Evolutionary conservation across 2,888 invertebrate genomes (phyloP).

Genomic region (Drosophila atripex): DNA sequence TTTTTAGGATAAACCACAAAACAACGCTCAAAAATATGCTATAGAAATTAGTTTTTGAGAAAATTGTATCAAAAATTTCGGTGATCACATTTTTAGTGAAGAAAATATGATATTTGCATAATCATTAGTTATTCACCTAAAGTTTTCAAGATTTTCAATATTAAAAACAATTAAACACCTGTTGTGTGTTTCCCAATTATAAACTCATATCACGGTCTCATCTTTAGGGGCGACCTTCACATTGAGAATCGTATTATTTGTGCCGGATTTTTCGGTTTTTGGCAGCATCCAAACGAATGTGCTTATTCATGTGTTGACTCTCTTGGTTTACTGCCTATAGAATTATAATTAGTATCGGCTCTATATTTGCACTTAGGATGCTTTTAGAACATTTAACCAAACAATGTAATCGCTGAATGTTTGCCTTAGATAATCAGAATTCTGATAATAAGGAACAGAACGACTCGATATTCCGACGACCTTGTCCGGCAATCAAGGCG

Average conservation of each 20-base stretch:
- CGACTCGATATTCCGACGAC: slow-evolving; percentile 3
- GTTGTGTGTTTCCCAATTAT: background rate
- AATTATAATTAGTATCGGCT: slow-evolving; percentile 28
- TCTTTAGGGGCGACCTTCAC: slow-evolving; percentile 32
- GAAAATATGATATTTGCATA: background rate
- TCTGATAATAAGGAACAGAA: slow-evolving; percentile 6
- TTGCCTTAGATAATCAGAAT: background rate
- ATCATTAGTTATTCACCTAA: background rate
- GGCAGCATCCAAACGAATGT: slow-evolving; percentile 26
- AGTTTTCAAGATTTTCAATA: background rate
- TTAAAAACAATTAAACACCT: background rate
- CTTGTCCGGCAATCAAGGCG: slow-evolving; percentile 9
- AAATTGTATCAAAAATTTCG: background rate
- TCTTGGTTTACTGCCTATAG: slow-evolving; percentile 18
- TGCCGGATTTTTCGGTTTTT: slow-evolving; percentile 26
- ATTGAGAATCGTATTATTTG: slow-evolving; percentile 24
- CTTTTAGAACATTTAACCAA: slow-evolving; percentile 11
- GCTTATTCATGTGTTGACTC: slow-evolving; percentile 49
- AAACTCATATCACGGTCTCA: slow-evolving; percentile 11
- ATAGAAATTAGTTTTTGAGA: too few relatives aligned
- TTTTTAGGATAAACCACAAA: too few relatives aligned
- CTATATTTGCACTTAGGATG: slow-evolving; percentile 16
- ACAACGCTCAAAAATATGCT: too few relatives aligned
- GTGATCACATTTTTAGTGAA: background rate
- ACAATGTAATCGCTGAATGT: background rate